These are phyloP conservation scores for Platycheirus albimanus DNA, from an alignment of 2,888 invertebrate genomes.

Conservation along the genomic window DNA sequence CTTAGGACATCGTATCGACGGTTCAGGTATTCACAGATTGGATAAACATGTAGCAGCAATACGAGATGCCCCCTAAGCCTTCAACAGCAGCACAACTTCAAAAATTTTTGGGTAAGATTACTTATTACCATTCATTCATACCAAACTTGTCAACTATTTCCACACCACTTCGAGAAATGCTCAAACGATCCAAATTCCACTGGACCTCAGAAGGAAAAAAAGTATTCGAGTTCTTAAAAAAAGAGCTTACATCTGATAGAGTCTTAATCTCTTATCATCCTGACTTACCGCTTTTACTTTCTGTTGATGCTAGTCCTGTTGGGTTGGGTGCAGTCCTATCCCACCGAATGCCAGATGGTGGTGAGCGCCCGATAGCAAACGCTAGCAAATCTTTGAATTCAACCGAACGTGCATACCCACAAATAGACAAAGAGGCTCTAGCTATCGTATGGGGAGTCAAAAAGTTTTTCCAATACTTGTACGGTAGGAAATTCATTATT, in stretches of 20 bases:
- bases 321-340: too few relatives aligned
- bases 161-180: constrained; percentile 15
- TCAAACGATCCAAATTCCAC: background rate
- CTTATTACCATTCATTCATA: constrained; percentile 24
- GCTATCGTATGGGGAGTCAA: constrained; percentile 52
- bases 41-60: constrained; percentile 15
- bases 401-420: constrained; percentile 53
- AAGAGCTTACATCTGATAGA: too few relatives aligned
- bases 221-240: too few relatives aligned
- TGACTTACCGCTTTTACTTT: constrained; percentile 15
- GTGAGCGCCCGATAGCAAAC: too few relatives aligned
- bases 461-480: background rate
- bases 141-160: constrained; percentile 6
- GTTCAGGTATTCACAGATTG: constrained; percentile 40
- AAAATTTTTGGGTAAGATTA: constrained; percentile 34
- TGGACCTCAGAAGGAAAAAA: constrained; percentile 6
- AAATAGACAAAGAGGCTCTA: constrained; percentile 61
- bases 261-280: constrained; percentile 52
- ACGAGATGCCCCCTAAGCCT: too few relatives aligned
- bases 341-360: too few relatives aligned
- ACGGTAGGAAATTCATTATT: background rate
- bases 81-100: constrained; percentile 41
- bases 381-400: constrained; percentile 24
- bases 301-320: constrained; percentile 13
- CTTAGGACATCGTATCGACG: background rate